Conservation (phyloP, 2,797 vertebrate genomes). For the Myripristis murdjan region DNA sequence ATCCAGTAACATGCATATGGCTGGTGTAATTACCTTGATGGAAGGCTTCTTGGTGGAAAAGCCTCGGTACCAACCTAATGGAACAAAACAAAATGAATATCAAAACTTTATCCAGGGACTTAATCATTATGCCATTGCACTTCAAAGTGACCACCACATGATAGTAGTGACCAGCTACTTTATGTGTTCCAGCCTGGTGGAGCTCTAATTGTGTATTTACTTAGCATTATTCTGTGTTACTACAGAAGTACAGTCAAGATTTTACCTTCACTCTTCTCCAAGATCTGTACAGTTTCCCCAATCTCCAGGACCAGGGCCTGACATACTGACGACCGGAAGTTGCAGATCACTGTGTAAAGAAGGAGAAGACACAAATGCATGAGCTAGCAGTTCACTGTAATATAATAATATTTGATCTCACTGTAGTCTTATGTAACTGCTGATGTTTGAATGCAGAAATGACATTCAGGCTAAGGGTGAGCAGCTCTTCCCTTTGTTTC, state of each 20-base stretch:
- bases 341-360: conserved; percentile 92
- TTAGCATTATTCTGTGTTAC: neutral
- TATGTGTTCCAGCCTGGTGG: neutral
- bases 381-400: conserved; percentile 10
- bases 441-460: conserved; percentile 4
- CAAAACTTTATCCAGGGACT: conserved; percentile 2
- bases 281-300: conserved; percentile 97
- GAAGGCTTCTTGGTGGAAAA: conserved; percentile 95
- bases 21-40: conserved; percentile 90
- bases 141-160: conserved; percentile 1
- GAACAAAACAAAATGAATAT: conserved; percentile 48
- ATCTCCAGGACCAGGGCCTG: conserved; percentile 97
- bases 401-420: conserved; percentile 11
- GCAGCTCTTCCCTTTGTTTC: conserved; percentile 16
- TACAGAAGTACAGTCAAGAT: neutral
- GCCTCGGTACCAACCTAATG: conserved; percentile 97
- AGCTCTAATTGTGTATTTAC: neutral
- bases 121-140: neutral
- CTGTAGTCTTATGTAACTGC: neutral
- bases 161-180: neutral
- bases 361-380: conserved; percentile 23
- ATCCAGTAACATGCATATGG: neutral
- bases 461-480: conserved; percentile 1
- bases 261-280: conserved; percentile 99
- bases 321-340: conserved; percentile 94